A percentile compares a stretch with the other conserved stretches of the same genome.
phyloP scores from a whole-genome alignment of 2,888 invertebrate genomes.

The Tipula vernalis region DNA sequence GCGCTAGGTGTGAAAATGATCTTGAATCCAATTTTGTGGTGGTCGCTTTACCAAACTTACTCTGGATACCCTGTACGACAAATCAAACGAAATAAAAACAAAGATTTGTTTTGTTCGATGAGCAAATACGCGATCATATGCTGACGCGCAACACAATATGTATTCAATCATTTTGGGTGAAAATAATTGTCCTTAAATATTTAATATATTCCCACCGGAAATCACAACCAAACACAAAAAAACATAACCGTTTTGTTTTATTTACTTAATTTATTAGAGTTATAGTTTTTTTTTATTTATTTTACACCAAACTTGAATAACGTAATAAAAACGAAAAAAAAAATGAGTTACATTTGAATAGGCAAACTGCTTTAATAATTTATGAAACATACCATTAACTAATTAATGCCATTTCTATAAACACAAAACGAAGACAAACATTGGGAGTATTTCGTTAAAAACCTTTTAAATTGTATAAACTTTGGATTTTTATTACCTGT shows the following conservation, averaged over 20 bases:
- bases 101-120: too few species aligned
- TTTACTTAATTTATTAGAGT: background rate
- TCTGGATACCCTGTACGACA: too few species aligned
- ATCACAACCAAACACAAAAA: background rate
- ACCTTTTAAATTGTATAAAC: background rate
- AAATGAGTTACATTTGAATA: background rate
- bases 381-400: background rate
- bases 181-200: background rate
- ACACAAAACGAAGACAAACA: background rate
- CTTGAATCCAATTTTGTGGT: too few species aligned
- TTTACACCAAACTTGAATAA: background rate
- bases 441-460: background rate
- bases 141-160: too few species aligned
- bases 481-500: background rate
- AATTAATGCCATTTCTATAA: background rate
- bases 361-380: background rate
- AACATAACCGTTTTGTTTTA: background rate
- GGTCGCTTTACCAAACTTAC: too few species aligned
- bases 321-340: background rate
- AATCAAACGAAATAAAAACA: too few species aligned
- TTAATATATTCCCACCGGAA: background rate
- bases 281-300: background rate
- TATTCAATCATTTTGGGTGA: background rate
- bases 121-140: too few species aligned
- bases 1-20: too few species aligned